phyloP scores from a whole-genome alignment of 2,797 vertebrate genomes.

The Vireo griseus region DNA sequence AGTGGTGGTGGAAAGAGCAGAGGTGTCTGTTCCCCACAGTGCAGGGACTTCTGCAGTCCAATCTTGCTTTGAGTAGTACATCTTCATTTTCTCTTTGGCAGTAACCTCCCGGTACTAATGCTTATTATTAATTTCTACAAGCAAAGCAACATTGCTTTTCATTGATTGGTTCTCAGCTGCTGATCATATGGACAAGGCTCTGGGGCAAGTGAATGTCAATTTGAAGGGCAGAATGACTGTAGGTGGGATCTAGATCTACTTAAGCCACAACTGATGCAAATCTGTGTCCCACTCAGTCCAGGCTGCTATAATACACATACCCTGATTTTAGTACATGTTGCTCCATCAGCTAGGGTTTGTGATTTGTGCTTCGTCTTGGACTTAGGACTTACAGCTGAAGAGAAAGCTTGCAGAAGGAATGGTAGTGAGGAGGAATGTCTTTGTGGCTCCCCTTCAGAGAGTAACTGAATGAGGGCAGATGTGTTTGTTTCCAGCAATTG shows the following conservation, averaged over 20 bases:
- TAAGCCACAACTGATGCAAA: not conserved
- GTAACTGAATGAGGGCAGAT: not conserved
- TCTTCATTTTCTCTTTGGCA: not conserved
- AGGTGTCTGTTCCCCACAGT: not conserved
- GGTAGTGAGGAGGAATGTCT: not conserved
- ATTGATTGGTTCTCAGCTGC: not conserved
- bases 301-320: not conserved
- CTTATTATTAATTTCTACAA: not conserved
- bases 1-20: not conserved
- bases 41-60: not conserved
- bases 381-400: not conserved
- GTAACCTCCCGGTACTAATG: not conserved
- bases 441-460: not conserved
- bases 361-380: not conserved
- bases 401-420: not conserved
- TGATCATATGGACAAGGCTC: not conserved
- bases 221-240: fast-evolving
- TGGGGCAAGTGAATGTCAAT: not conserved
- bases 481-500: not conserved
- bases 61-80: fast-evolving
- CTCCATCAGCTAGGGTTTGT: not conserved
- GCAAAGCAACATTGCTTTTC: not conserved
- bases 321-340: not conserved
- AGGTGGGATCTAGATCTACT: not conserved
- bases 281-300: not conserved